phyloP scores from a whole-genome alignment of 2,888 invertebrate species.

The Hemicrepidius hirtus region DNA sequence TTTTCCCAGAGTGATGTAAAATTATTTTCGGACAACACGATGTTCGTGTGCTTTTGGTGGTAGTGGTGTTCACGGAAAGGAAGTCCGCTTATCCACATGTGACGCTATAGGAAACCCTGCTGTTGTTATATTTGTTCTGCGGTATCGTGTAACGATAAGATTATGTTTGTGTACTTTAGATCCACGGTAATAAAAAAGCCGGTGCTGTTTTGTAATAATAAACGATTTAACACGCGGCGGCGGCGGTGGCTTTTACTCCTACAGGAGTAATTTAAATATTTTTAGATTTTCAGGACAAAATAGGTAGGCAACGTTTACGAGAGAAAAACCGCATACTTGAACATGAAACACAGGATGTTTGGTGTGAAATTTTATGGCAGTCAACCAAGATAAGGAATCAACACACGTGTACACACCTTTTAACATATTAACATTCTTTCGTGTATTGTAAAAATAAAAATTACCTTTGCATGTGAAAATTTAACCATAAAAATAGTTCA shows the following conservation, averaged over 20 bases:
- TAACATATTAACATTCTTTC: too few species aligned
- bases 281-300: too few species aligned
- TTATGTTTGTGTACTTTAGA: conserved; percentile 37
- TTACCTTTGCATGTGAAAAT: too few species aligned
- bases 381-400: too few species aligned
- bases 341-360: not conserved
- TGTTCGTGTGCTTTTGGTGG: too few species aligned
- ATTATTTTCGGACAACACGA: conserved; percentile 19
- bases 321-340: too few species aligned
- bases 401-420: too few species aligned
- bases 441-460: too few species aligned
- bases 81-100: conserved; percentile 30
- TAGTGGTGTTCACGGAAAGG: conserved; percentile 9
- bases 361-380: too few species aligned
- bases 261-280: too few species aligned
- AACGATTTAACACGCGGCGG: conserved; percentile 23
- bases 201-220: conserved; percentile 7
- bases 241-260: not conserved
- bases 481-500: too few species aligned
- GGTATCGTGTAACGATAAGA: conserved; percentile 43
- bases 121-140: conserved; percentile 42
- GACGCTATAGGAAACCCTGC: conserved; percentile 36
- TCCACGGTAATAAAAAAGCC: conserved; percentile 34
- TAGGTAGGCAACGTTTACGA: too few species aligned
- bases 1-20: conserved; percentile 12